Percentiles rank a stretch among this genome's conserved stretches.
Conservation (phyloP, 2,113 vertebrate species). For the Drymodes brunneopygia region DNA sequence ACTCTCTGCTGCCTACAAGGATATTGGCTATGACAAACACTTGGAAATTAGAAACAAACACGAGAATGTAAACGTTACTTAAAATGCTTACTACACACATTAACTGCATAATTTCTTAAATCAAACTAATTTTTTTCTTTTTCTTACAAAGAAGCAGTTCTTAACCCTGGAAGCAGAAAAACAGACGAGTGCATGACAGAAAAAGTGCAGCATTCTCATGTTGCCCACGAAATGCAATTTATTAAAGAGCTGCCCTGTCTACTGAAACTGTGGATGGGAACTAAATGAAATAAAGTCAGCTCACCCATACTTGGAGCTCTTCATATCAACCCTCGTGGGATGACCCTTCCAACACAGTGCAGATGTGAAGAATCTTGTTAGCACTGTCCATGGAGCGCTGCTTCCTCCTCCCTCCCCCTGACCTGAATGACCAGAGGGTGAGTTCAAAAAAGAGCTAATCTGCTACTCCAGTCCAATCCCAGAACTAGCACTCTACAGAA, state of each 20-base stretch:
- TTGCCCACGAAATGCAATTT: not conserved
- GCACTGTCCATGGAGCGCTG: not conserved
- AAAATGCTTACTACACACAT: not conserved
- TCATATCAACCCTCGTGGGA: not conserved
- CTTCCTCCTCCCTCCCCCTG: not conserved
- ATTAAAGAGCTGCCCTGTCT: not conserved
- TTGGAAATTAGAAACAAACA: not conserved
- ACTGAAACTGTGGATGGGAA: not conserved
- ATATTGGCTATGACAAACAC: not conserved
- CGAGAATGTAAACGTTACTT: not conserved
- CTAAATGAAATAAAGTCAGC: not conserved
- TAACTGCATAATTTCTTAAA: not conserved
- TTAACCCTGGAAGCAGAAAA: not conserved
- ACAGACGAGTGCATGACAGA: not conserved
- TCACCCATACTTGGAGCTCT: not conserved
- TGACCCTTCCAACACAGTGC: not conserved
- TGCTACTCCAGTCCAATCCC: not conserved
- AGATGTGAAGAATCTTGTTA: rapidly evolving
- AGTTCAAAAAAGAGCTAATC: not conserved
- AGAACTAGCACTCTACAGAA: not conserved
- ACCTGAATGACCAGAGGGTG: not conserved
- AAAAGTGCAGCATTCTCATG: not conserved
- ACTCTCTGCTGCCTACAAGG: not conserved
- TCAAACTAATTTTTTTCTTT: not conserved
- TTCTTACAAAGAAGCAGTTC: not conserved